These are phyloP conservation scores for Hippocampus mohnikei DNA, from an alignment of 2,113 vertebrate species.

Conservation along the genomic window DNA sequence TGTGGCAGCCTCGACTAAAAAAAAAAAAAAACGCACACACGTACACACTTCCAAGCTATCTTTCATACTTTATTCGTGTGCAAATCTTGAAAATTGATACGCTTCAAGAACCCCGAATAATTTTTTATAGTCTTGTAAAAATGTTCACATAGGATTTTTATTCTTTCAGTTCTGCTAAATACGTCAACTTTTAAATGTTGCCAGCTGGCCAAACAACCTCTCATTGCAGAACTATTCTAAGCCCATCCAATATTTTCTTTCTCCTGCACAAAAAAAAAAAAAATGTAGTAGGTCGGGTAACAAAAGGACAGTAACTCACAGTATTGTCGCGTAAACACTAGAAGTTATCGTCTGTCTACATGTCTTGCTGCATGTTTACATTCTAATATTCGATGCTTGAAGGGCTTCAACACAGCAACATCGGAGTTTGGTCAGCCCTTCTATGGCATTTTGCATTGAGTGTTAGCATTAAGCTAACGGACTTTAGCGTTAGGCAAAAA, in stretches of 20 bases:
- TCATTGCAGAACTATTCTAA: background rate
- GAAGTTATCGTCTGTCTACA: background rate
- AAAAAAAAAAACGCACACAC: conserved; percentile 28
- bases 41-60: conserved; percentile 20
- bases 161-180: conserved; percentile 36
- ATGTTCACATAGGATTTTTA: conserved; percentile 46
- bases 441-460: background rate
- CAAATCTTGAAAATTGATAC: conserved; percentile 24
- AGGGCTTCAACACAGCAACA: background rate
- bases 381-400: too few relatives aligned
- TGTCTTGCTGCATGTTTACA: too few relatives aligned
- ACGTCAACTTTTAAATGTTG: conserved; percentile 34
- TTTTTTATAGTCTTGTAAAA: conserved; percentile 54
- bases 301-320: background rate
- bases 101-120: conserved; percentile 37
- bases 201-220: conserved; percentile 24
- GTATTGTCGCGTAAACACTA: background rate
- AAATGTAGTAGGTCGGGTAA: background rate
- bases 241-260: background rate
- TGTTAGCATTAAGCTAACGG: background rate
- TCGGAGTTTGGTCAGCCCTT: background rate
- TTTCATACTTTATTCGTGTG: conserved; percentile 24
- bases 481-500: background rate
- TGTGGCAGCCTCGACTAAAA: conserved; percentile 14
- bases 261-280: background rate